Evolutionary conservation across 37 sponge, comb jelly and placozoan species (phyloP), one percentile per base, ranked within the genome.

Genomic region (Mnemiopsis leidyi): DNA sequence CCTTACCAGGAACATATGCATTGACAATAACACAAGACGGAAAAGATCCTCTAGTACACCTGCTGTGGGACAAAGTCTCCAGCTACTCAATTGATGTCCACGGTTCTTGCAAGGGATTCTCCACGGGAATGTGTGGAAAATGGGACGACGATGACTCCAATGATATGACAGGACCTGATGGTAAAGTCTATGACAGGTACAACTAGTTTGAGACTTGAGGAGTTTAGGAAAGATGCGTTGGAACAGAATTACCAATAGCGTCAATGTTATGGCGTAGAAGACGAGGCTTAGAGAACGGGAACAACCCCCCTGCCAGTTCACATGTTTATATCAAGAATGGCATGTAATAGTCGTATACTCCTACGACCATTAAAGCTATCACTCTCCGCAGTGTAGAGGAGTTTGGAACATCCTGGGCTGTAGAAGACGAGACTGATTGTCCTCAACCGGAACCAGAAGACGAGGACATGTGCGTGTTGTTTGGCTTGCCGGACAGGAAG

Each of bases 21-120:
- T 5, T 79, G 20, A 36, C 34, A 16, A 35, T 79, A 1, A 20
- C 36, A 16, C 35, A 35, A 7, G 82, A 79, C 37, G 82, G 82
- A 36, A 79, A 36, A 29, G 82, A 79, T 16, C 82, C 82, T 36
- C 7, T 79, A 9, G 36, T 79, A 7, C 7, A 79, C 30, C 36
- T 79, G 37, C 23, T 7, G 23, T 79, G 82, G 82, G 36, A 79
- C 37, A 32, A 35, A 36, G 82, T 35, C 36, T 79, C 82, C 82
- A 20, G 31, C 21, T 79, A 79, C 82, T 79, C 82, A 7, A 29
- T 79, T 29, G 29, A 28, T 1, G 36, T 29, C 21, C 37, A 36
- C 82, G 82, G 82, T 5, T 29, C 82, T 36, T 79, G 82, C 82
- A 79, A 79, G 82, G 82, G 35, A 16, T 79, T 79, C 37, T 36